Evolutionary conservation across 1,140 invertebrate genomes (phyloP).

Genomic region (Sitophilus oryzae): DNA sequence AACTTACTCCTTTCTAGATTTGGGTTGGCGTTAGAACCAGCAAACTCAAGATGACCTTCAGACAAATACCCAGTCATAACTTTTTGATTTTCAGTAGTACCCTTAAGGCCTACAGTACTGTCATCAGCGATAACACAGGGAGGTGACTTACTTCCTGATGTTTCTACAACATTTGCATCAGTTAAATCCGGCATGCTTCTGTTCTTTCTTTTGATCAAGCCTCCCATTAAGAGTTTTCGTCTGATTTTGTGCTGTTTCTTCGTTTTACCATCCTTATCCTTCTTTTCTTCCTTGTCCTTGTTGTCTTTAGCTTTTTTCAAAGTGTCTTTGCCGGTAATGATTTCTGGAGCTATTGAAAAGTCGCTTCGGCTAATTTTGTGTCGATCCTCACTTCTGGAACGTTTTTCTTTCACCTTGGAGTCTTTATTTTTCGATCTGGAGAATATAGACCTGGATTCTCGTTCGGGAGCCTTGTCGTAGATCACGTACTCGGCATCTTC

Average conservation of each 20-base stretch:
- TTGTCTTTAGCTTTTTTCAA: constrained; percentile 52
- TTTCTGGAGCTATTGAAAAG: constrained; percentile 55
- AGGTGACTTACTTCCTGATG: constrained; percentile 34
- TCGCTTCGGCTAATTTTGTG: constrained; percentile 62
- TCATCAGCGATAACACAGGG: constrained; percentile 63
- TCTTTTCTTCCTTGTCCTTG: constrained; percentile 54
- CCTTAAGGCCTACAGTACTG: constrained; percentile 62
- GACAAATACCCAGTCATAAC: constrained; percentile 76
- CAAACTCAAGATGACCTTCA: constrained; percentile 77
- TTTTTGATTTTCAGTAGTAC: constrained; percentile 33
- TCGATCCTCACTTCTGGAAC: constrained; percentile 75
- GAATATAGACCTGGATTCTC: constrained; percentile 60
- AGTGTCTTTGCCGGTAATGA: constrained; percentile 51
- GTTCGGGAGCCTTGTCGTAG: constrained; percentile 53
- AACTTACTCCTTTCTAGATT: constrained; percentile 79
- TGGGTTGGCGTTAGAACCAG: constrained; percentile 63
- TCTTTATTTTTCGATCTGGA: constrained; percentile 65
- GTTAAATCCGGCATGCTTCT: constrained; percentile 86
- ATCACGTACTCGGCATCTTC: constrained; percentile 66
- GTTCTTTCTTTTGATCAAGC: constrained; percentile 81
- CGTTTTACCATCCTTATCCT: constrained; percentile 61
- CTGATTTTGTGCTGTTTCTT: constrained; percentile 90
- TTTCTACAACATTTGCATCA: constrained; percentile 56
- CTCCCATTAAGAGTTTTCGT: constrained; percentile 82
- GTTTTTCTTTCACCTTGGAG: constrained; percentile 61